These are phyloP conservation scores for Seira sanloemensis DNA, from an alignment of 2,888 invertebrate genomes.

Conservation along the genomic window DNA sequence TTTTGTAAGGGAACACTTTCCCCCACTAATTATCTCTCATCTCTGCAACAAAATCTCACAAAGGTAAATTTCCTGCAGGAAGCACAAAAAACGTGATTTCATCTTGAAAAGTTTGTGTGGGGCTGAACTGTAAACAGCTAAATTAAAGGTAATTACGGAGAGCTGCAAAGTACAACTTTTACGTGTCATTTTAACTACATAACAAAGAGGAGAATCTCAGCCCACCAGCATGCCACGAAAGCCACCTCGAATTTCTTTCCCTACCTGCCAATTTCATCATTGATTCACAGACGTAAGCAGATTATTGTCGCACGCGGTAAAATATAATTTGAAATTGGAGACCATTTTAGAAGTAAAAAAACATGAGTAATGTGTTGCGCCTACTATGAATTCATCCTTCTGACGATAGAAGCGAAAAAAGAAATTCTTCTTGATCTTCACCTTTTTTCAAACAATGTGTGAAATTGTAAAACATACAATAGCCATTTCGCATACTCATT, in stretches of 20 bases:
- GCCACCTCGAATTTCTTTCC: too few species aligned
- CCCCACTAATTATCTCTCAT: neutral
- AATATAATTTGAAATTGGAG: neutral
- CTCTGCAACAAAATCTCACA: neutral
- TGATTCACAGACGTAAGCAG: too few species aligned
- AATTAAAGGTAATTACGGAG: slow-evolving; percentile 53
- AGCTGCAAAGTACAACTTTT: neutral
- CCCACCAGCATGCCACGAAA: slow-evolving; percentile 49
- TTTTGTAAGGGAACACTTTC: neutral
- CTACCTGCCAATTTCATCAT: too few species aligned
- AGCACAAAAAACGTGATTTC: neutral
- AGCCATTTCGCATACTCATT: slow-evolving; percentile 18
- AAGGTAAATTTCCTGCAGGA: neutral
- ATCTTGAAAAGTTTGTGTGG: neutral
- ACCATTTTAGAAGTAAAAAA: neutral
- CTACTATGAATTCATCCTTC: slow-evolving; percentile 11
- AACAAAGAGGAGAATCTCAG: slow-evolving; percentile 7
- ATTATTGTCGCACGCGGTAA: slow-evolving; percentile 1
- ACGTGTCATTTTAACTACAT: slow-evolving; percentile 7
- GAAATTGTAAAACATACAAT: neutral
- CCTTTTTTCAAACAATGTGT: neutral
- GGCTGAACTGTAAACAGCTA: slow-evolving; percentile 49
- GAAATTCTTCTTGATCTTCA: slow-evolving; percentile 6
- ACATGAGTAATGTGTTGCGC: neutral
- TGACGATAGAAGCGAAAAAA: neutral